These are phyloP conservation scores for Drosophila mimica DNA, from an alignment of 2,888 invertebrate genomes.

Conservation along the genomic window DNA sequence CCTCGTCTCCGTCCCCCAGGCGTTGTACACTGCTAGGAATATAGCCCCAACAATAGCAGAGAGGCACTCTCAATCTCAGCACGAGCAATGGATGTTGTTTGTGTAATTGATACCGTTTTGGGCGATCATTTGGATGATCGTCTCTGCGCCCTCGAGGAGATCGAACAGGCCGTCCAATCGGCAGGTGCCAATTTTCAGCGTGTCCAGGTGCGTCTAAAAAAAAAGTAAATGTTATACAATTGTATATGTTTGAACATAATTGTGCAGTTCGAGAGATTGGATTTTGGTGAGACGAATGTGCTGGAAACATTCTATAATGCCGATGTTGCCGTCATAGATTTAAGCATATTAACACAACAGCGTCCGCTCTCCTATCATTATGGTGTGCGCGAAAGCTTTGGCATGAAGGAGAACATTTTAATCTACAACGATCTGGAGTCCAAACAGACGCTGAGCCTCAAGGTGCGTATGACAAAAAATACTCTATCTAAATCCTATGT, in stretches of 20 bases:
- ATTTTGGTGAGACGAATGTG: conserved; percentile 98
- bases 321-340: conserved; percentile 97
- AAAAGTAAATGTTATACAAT: conserved; percentile 55
- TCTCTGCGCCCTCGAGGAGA: conserved; percentile 93
- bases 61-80: conserved; percentile 11
- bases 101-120: conserved; percentile 92
- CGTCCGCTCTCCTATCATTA: conserved; percentile 97
- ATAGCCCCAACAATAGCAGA: conserved; percentile 48
- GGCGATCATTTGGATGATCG: conserved; percentile 90
- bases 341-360: conserved; percentile 96
- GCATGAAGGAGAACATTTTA: conserved; percentile 97
- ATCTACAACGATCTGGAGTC: conserved; percentile 95
- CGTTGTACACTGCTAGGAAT: conserved; percentile 60
- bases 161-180: conserved; percentile 91
- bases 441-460: conserved; percentile 94
- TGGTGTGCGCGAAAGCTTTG: conserved; percentile 98
- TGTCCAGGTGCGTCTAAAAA: conserved; percentile 88
- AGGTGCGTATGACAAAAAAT: conserved; percentile 87
- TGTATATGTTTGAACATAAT: conserved; percentile 10
- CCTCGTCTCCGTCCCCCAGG: conserved; percentile 38
- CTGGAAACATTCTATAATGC: conserved; percentile 99
- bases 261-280: conserved; percentile 95
- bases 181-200: conserved; percentile 93
- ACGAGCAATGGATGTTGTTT: conserved; percentile 92
- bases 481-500: neutral